Evolutionary conservation across 2,113 vertebrate genomes (phyloP), one percentile per base, ranked within the genome.

Genomic region (Falcunculus frontatus): DNA sequence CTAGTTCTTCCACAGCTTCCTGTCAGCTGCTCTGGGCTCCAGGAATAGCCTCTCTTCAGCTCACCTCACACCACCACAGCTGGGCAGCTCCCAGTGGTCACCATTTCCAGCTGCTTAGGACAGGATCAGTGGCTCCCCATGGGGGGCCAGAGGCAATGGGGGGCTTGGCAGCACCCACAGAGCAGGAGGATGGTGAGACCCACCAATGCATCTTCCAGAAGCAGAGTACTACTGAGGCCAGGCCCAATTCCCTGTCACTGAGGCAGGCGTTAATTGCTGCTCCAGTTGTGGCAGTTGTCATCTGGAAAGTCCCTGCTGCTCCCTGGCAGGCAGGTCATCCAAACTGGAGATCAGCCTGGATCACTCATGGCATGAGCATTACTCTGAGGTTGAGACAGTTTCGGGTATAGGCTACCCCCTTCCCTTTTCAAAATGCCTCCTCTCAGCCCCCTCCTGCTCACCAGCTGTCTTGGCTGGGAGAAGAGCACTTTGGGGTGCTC

Each of bases 301-400:
- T 91, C 86, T 74, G 95, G 97, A 95, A 97, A 96, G 91, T 96
- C 95, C 97, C 95, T 39, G 74, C 77, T 2, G 1, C 81, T 94
- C 92, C 91, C 86, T 92, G 84, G 82, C 59, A 86, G 79, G 62
- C 80, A 77, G 76, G 75, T 95, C 95, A 84, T 67, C 85, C 64
- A 26, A 83, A 63, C 46, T 12, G 6, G 72, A 64, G 74, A 73
- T 75, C 65, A 52, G 78, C 79, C 49, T 6, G 7, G 35, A 72
- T 83, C 4, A 2, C 60, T 47, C 3, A 19, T 56, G 67, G 30
- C 17, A 17, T 49, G 16, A 84, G 30, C 39, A 29, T 80, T 80
- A 56, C 49, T 52, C 67, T 88, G 46, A 94, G 68, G 83, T 10
- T 10, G 16, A 85, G 56, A 42, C 0, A 9, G 87, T 96, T 93